Base-by-base conservation (phyloP, 2,113 vertebrate species). In the Isichthys henryi region DNA sequence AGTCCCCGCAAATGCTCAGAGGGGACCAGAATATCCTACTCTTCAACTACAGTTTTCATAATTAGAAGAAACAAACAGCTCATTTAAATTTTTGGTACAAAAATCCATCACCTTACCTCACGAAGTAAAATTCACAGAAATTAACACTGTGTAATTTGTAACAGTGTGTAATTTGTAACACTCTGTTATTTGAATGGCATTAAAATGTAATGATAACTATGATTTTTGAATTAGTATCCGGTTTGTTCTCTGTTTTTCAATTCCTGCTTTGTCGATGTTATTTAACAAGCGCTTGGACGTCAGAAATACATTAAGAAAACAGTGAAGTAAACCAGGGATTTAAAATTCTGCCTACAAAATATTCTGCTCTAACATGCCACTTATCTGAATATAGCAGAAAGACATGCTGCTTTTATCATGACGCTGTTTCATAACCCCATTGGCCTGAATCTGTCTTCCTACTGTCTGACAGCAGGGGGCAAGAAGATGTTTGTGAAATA, bases 401-500 rank as follows among this genome's bases (percentile, higher is more conserved):
- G 62, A 62, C 58, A 46, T 77, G 35, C n/a, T 66, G 56, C n/a
- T 31, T 89, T 89, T 35, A 89, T 21, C 27, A n/a, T 45, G 46
- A 45, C n/a, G 52, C 52, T 39, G 15, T 56, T 58, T 66, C 46
- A 3, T 70, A 86, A 89, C 66, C 66, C 56, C 50, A 89, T 66
- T 87, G 83, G 56, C 82, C 83, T 23, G 84, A 70, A 87, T 89
- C 89, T 70, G 83, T 86, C 83, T 87, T 86, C 89, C 89, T 89
- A 43, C 58, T 11, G 56, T 49, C 46, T 70, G 83, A 13, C 56
- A n/a, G 83, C 15, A 27, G 83, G 83, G 39, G 31, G 53, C 43
- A 86, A 83, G 49, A 53, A 50, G 83, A 89, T 70, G 84, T 89
- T 89, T 89, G 56, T 89, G 89, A 86, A 85, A 62, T 89, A 70